Percentiles rank a stretch among this genome's conserved stretches.
Evolutionary conservation across 2,888 invertebrate genomes (phyloP).

Genomic region (Strigamia crassipes): DNA sequence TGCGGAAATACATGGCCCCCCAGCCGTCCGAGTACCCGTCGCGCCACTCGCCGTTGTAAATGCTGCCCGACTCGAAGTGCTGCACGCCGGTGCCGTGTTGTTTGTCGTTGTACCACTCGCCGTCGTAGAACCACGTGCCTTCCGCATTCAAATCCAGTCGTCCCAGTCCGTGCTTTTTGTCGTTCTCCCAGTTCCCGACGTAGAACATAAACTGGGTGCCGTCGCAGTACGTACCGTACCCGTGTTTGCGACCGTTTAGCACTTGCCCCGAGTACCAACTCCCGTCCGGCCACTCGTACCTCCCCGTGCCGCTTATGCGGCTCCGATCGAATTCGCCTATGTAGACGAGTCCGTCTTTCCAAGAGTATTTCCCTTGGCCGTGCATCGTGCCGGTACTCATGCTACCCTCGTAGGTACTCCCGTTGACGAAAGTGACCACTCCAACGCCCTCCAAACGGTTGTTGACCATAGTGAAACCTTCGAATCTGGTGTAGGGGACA

Average conservation of each 20-base stretch:
- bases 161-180: background rate
- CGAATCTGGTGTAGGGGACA: background rate
- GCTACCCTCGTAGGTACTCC: background rate
- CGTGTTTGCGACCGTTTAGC: background rate
- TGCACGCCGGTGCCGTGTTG: background rate
- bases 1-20: background rate
- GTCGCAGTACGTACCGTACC: background rate
- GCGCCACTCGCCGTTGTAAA: conserved; percentile 12
- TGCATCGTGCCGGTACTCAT: background rate
- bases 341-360: background rate
- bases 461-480: background rate
- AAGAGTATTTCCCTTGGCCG: background rate
- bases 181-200: background rate
- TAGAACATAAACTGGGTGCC: background rate
- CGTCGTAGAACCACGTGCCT: background rate
- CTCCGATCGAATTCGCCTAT: background rate
- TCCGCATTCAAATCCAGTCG: background rate
- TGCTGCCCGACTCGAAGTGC: conserved; percentile 7
- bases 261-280: conserved; percentile 24
- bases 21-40: background rate
- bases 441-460: background rate
- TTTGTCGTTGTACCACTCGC: background rate
- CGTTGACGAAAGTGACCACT: background rate
- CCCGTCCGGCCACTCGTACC: conserved; percentile 19
- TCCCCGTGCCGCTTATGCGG: background rate